phyloP scores from a whole-genome alignment of 2,113 vertebrate genomes.

The Coptodon rendalli region DNA sequence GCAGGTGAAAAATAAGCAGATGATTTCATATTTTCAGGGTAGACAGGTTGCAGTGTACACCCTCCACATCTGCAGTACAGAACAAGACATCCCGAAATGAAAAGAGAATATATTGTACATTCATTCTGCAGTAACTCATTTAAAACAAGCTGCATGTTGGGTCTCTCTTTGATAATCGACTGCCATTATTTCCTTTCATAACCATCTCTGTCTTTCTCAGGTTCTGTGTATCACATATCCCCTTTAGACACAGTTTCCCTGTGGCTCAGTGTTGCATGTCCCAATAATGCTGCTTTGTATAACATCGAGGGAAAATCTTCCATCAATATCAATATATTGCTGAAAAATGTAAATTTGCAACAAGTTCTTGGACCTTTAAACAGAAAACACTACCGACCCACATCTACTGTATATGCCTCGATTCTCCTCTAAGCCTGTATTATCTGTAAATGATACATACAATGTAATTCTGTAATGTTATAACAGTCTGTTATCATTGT shows the following conservation, averaged over 20 bases:
- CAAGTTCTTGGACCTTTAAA: not conserved
- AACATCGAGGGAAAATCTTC: not conserved
- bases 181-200: not conserved
- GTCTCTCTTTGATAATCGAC: not conserved
- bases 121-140: not conserved
- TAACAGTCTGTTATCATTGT: not conserved
- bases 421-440: not conserved
- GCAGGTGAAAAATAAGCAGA: not conserved
- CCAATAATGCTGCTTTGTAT: not conserved
- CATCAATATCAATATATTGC: not conserved
- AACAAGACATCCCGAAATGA: not conserved
- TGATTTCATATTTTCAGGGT: not conserved
- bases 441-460: not conserved
- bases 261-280: slow-evolving; percentile 25
- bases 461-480: slow-evolving; percentile 11
- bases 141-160: slow-evolving; percentile 1
- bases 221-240: not conserved
- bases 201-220: not conserved
- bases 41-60: not conserved
- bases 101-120: not conserved
- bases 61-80: not conserved
- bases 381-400: not conserved
- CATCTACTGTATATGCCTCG: not conserved
- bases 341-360: not conserved
- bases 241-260: not conserved